These are phyloP conservation scores for Brenthis daphne DNA, from an alignment of 2,888 invertebrate species.

Conservation along the genomic window DNA sequence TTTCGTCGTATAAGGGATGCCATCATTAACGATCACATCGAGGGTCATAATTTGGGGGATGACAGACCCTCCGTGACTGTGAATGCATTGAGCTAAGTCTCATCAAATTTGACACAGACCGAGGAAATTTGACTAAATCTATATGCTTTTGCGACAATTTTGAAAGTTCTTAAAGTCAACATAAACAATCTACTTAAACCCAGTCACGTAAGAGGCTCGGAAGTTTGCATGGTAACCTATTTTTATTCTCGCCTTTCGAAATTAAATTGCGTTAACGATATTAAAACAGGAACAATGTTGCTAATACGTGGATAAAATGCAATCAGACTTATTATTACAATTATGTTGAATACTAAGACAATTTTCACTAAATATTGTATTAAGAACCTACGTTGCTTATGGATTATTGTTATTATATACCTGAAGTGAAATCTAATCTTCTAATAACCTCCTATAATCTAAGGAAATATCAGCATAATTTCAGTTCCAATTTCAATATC, in stretches of 20 bases:
- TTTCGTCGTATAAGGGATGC: conserved; percentile 72
- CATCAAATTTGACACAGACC: conserved; percentile 51
- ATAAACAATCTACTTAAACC: conserved; percentile 46
- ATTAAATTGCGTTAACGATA: conserved; percentile 42
- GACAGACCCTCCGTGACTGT: conserved; percentile 72
- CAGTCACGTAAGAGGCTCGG: conserved; percentile 42
- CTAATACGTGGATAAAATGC: conserved; percentile 31
- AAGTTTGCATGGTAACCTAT: conserved; percentile 43
- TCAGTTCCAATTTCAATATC: conserved; percentile 75
- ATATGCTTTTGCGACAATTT: conserved; percentile 55
- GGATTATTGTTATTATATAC: background rate
- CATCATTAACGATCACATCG: conserved; percentile 74
- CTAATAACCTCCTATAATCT: conserved; percentile 8
- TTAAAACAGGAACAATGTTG: conserved; percentile 34
- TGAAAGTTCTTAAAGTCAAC: conserved; percentile 53
- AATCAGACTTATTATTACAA: conserved; percentile 7
- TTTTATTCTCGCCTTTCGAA: conserved; percentile 42
- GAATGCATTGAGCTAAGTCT: conserved; percentile 68
- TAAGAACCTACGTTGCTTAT: too few relatives aligned
- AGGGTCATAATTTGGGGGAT: conserved; percentile 70
- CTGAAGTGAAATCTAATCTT: background rate
- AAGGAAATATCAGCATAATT: conserved; percentile 53
- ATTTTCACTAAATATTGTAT: too few relatives aligned
- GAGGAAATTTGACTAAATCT: conserved; percentile 53
- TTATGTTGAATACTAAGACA: background rate